Evolutionary conservation across 1,140 invertebrate genomes (phyloP).

Genomic region (Galendromus occidentalis): DNA sequence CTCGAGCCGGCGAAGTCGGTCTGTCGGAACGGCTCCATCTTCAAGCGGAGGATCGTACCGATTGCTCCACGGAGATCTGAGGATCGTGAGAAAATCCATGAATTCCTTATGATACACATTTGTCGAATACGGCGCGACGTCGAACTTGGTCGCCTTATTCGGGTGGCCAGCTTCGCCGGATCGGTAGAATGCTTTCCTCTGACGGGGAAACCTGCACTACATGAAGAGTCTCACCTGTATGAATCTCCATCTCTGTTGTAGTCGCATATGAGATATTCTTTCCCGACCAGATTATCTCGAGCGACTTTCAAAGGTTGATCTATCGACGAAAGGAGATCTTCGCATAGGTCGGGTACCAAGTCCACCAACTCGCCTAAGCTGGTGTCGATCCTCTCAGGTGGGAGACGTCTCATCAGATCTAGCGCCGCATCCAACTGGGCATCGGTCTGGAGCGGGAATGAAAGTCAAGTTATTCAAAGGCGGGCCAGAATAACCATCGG

Average conservation of each 20-base stretch:
- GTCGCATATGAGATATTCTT: slow-evolving; percentile 94
- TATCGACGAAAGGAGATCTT: slow-evolving; percentile 88
- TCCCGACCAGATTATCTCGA: slow-evolving; percentile 75
- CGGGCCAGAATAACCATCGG: too few species aligned
- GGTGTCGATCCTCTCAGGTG: slow-evolving; percentile 96
- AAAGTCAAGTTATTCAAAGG: too few species aligned
- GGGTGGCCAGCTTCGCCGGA: too few species aligned
- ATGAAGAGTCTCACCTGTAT: slow-evolving; percentile 46
- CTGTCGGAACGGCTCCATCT: slow-evolving; percentile 95
- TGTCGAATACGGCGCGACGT: too few species aligned
- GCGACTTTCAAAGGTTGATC: slow-evolving; percentile 97
- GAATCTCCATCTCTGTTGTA: slow-evolving; percentile 98
- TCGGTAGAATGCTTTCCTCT: too few species aligned
- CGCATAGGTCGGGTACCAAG: slow-evolving; percentile 68
- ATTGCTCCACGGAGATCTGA: slow-evolving; percentile 95
- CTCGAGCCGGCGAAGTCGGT: slow-evolving; percentile 80
- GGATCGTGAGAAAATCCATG: too few species aligned
- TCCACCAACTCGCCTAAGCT: slow-evolving; percentile 94
- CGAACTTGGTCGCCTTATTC: too few species aligned
- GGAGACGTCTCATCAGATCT: slow-evolving; percentile 92
- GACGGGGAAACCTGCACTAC: too few species aligned
- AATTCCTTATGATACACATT: too few species aligned
- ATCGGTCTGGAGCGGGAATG: slow-evolving; percentile 55
- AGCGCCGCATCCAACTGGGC: slow-evolving; percentile 95
- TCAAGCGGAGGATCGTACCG: slow-evolving; percentile 91